These are phyloP conservation scores for Hippoglossus hippoglossus DNA, from an alignment of 2,797 vertebrate species.

Conservation along the genomic window DNA sequence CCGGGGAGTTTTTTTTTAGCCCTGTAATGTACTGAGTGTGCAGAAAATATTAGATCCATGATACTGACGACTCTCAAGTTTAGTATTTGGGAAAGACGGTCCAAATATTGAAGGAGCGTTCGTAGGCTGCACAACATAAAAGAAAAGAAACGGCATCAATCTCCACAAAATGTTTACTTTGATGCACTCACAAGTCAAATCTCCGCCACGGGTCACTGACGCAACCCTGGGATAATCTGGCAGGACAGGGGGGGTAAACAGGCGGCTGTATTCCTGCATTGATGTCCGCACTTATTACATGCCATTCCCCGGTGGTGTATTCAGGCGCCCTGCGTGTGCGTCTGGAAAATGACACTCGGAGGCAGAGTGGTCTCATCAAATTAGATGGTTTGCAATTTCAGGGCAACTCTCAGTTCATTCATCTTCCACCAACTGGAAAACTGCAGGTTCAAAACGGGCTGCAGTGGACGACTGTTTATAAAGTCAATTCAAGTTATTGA, in stretches of 20 bases:
- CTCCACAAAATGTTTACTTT: conserved; percentile 34
- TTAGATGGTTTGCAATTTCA: conserved; percentile 48
- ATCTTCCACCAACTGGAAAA: background rate
- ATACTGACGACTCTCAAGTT: background rate
- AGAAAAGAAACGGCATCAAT: conserved; percentile 14
- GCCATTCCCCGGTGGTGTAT: conserved; percentile 46
- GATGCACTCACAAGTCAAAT: conserved; percentile 37
- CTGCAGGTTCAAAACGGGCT: too few relatives aligned
- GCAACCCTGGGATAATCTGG: conserved; percentile 52
- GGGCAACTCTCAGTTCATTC: conserved; percentile 19
- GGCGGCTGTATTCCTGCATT: conserved; percentile 42
- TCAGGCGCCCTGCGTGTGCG: conserved; percentile 27
- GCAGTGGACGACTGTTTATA: too few relatives aligned
- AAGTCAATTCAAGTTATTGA: background rate
- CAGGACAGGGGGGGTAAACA: conserved; percentile 34
- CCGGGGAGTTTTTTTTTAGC: background rate
- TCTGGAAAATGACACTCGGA: conserved; percentile 40
- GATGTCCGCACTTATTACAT: conserved; percentile 42
- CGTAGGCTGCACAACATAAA: background rate
- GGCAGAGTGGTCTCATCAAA: conserved; percentile 34
- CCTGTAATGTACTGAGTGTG: conserved; percentile 24
- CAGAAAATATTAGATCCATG: conserved; percentile 22
- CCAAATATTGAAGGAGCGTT: too few relatives aligned
- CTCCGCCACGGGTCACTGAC: conserved; percentile 43
- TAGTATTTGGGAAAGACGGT: too few relatives aligned